Conservation (phyloP, 2,888 invertebrate species). For the Himalopsyche japonica region DNA sequence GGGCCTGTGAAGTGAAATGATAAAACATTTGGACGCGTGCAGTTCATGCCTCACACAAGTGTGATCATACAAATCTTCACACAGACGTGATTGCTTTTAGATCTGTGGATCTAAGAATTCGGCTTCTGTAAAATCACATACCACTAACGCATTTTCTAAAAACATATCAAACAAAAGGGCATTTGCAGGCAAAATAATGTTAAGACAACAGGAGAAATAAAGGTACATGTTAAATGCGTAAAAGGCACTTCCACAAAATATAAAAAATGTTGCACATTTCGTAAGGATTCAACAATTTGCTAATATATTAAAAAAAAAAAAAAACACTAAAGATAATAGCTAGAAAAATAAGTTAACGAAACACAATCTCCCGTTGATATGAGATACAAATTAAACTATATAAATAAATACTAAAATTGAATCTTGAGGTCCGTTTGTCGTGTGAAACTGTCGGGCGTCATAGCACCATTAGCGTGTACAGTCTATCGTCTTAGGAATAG, state of each 20-base stretch:
- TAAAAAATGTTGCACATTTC: constrained; percentile 29
- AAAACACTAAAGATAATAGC: constrained; percentile 25
- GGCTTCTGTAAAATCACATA: constrained; percentile 24
- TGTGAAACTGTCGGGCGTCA: constrained; percentile 36
- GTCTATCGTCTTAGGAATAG: constrained; percentile 28
- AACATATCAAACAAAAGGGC: constrained; percentile 9
- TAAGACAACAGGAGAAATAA: constrained; percentile 4
- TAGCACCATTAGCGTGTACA: constrained; percentile 35
- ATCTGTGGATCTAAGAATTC: not conserved
- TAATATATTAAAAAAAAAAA: constrained; percentile 25
- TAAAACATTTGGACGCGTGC: constrained; percentile 23
- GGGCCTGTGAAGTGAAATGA: constrained; percentile 9
- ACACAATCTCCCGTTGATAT: constrained; percentile 37
- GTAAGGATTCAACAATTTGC: constrained; percentile 26
- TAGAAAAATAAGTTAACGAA: constrained; percentile 38
- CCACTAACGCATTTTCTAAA: constrained; percentile 6
- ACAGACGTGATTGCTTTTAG: constrained; percentile 16
- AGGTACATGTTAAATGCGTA: constrained; percentile 37
- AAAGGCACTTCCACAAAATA: constrained; percentile 39
- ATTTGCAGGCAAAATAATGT: constrained; percentile 22
- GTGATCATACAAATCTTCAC: constrained; percentile 17
- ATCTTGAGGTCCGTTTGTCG: constrained; percentile 36
- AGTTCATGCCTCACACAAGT: constrained; percentile 29
- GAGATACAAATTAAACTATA: constrained; percentile 35
- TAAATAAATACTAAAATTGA: constrained; percentile 40